Evolutionary conservation across 1,140 invertebrate genomes (phyloP).

Genomic region (Pomacea maculata): DNA sequence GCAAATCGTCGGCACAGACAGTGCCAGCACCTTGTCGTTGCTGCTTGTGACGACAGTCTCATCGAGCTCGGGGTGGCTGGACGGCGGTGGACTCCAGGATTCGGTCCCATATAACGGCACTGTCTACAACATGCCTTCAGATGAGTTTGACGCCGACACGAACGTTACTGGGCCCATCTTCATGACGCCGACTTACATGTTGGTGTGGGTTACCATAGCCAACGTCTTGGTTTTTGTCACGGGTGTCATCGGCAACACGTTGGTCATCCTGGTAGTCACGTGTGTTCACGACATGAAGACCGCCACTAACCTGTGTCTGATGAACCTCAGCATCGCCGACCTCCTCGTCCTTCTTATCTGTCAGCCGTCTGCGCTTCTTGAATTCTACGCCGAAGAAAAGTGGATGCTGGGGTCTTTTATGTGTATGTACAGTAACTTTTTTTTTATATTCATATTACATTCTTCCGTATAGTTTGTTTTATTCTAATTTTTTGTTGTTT

Average conservation of each 20-base stretch:
- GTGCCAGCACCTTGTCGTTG: not conserved
- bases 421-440: constrained; percentile 42
- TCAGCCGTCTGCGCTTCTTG: constrained; percentile 46
- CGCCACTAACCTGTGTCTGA: constrained; percentile 92
- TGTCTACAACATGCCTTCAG: not conserved
- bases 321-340: constrained; percentile 55
- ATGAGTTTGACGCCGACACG: not conserved
- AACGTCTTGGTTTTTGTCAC: constrained; percentile 86
- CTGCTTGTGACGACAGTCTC: not conserved
- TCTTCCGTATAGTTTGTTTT: not conserved
- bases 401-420: constrained; percentile 50
- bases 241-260: constrained; percentile 86
- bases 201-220: constrained; percentile 81
- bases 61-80: not conserved
- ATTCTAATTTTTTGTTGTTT: not conserved
- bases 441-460: not conserved
- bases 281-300: constrained; percentile 92
- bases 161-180: constrained; percentile 1
- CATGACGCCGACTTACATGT: constrained; percentile 77
- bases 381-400: constrained; percentile 48
- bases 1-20: not conserved
- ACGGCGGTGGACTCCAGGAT: not conserved
- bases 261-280: constrained; percentile 91
- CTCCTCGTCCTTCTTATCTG: constrained; percentile 49
- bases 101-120: not conserved